phyloP scores from a whole-genome alignment of 2,113 vertebrate genomes.

The Salminus brasiliensis region DNA sequence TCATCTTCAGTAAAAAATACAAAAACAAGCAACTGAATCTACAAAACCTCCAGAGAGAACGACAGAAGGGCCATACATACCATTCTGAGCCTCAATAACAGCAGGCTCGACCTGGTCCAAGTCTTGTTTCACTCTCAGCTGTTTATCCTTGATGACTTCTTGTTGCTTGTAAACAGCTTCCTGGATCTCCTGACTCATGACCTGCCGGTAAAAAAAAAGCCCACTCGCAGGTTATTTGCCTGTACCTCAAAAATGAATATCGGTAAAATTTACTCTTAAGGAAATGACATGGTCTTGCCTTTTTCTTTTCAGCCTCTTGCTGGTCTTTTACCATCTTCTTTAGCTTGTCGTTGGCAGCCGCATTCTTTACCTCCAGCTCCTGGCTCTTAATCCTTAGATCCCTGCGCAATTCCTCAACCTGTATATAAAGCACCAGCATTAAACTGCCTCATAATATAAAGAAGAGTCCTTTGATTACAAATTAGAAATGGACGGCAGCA shows the following conservation, averaged over 20 bases:
- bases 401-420: slow-evolving; percentile 96
- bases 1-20: too few relatives aligned
- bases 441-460: background rate
- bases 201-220: slow-evolving; percentile 72
- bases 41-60: background rate
- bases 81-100: slow-evolving; percentile 97
- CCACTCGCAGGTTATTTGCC: background rate
- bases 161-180: slow-evolving; percentile 96
- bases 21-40: background rate
- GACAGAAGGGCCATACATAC: slow-evolving; percentile 68
- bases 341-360: slow-evolving; percentile 96
- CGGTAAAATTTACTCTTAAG: too few relatives aligned
- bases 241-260: background rate
- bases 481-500: background rate
- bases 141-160: slow-evolving; percentile 95
- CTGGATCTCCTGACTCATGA: slow-evolving; percentile 99
- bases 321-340: slow-evolving; percentile 99
- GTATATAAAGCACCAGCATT: background rate
- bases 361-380: slow-evolving; percentile 96
- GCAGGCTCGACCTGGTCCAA: slow-evolving; percentile 97
- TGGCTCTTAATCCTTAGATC: slow-evolving; percentile 97
- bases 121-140: slow-evolving; percentile 93
- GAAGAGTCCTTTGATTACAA: background rate
- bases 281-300: slow-evolving; percentile 70
- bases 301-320: slow-evolving; percentile 98